phyloP scores from a whole-genome alignment of 2,888 invertebrate species.

The Chalcosyrphus nemorum region DNA sequence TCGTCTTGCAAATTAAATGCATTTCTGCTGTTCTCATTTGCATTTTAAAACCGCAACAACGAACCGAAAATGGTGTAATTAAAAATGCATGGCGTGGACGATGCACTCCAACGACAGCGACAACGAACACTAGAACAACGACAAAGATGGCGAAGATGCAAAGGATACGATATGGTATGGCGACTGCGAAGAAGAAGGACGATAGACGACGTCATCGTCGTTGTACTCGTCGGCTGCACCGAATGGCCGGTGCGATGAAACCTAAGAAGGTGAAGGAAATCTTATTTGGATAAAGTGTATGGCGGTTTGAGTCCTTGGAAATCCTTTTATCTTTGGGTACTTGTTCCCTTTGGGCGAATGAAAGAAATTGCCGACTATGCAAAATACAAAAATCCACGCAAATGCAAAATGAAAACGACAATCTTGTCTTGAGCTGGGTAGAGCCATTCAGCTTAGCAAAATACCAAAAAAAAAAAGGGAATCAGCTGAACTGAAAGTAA shows the following conservation, averaged over 20 bases:
- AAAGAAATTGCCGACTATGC: slow-evolving; percentile 51
- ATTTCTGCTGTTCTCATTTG: slow-evolving; percentile 77
- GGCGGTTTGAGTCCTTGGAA: slow-evolving; percentile 63
- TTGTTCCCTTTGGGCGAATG: slow-evolving; percentile 17
- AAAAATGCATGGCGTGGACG: slow-evolving; percentile 69
- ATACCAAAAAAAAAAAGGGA: too few species aligned
- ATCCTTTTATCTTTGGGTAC: slow-evolving; percentile 60
- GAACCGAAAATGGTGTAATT: slow-evolving; percentile 70
- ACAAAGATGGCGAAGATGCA: slow-evolving; percentile 24
- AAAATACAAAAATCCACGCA: slow-evolving; percentile 56
- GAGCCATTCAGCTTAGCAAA: background rate
- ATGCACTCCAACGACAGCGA: slow-evolving; percentile 50
- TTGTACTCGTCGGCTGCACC: background rate
- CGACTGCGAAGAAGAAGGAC: slow-evolving; percentile 45
- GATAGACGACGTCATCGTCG: background rate
- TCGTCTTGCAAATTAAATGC: slow-evolving; percentile 77
- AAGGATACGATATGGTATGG: slow-evolving; percentile 45
- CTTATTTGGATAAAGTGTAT: slow-evolving; percentile 63
- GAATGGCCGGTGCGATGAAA: slow-evolving; percentile 17
- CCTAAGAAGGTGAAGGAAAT: slow-evolving; percentile 58
- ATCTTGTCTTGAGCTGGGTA: background rate
- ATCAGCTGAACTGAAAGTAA: background rate
- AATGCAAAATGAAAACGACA: slow-evolving; percentile 35
- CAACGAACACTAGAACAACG: slow-evolving; percentile 12
- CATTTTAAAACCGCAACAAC: slow-evolving; percentile 73